These are phyloP conservation scores for Mizuhopecten yessoensis DNA, from an alignment of 1,140 invertebrate genomes.

Conservation along the genomic window DNA sequence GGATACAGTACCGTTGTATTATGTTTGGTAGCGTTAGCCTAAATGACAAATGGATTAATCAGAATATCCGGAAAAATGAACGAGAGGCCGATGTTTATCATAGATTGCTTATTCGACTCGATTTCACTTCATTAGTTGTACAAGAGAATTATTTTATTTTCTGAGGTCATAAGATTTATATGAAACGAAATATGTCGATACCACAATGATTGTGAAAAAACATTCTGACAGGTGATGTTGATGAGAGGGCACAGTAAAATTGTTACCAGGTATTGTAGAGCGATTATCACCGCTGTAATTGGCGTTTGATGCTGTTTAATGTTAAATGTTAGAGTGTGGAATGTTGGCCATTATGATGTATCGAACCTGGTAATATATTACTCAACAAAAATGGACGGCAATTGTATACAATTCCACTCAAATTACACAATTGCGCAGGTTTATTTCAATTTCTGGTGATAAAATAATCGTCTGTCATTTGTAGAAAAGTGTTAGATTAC, in stretches of 20 bases:
- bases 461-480: constrained; percentile 2
- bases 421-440: neutral
- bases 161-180: constrained; percentile 28
- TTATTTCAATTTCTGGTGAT: neutral
- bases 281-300: neutral
- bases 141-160: constrained; percentile 30
- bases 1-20: neutral
- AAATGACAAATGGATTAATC: constrained; percentile 20
- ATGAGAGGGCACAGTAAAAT: neutral
- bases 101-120: constrained; percentile 5
- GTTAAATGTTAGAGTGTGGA: neutral
- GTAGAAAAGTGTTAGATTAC: neutral
- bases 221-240: neutral
- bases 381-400: neutral
- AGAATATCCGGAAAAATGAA: constrained; percentile 34
- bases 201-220: neutral
- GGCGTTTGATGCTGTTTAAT: constrained; percentile 3
- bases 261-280: neutral
- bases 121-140: constrained; percentile 31
- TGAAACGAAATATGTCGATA: constrained; percentile 39
- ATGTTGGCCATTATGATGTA: neutral
- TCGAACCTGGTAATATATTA: constrained; percentile 16
- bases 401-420: neutral
- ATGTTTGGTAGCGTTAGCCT: constrained; percentile 7
- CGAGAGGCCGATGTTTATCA: constrained; percentile 31